Evolutionary conservation across 2,797 vertebrate genomes (phyloP), one percentile per base, ranked within the genome.

Genomic region (Diplodus puntazzo): DNA sequence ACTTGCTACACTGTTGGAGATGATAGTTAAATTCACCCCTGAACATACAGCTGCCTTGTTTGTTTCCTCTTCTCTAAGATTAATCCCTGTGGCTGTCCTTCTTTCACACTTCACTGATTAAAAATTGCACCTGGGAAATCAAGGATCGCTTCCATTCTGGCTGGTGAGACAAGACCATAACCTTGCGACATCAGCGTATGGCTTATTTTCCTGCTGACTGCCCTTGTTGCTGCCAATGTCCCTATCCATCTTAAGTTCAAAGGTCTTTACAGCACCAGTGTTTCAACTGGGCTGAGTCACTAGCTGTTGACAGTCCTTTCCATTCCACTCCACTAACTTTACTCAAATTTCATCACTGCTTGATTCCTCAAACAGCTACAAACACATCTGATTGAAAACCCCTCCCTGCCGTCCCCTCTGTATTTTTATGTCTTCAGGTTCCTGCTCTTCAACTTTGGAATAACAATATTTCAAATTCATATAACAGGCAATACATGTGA

Each of bases 111-210:
- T 80, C 80, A 81, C 49, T 89, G 90, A 90, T 93, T 92, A 87
- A 75, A 88, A 86, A 84, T 75, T 79, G 67, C 88, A 80, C 27
- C 86, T 70, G 90, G 87, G 89, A 93, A 93, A 92, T 94, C 82
- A 87, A 88, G 82, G 76, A 79, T 89, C 50, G 55, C 39, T 66
- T 71, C 55, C 49, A 69, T 60, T 58, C 77, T 71, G 79, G 69
- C 77, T 71, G 69, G 53, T 75, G 70, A 79, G 75, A 77, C 60
- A 45, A 74, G 74, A 77, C 25, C 8, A 60, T 57, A 82, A 80
- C 71, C 71, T 69, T 81, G 65, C 65, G 72, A 82, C 59, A 50
- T 54, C 46, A 64, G 77, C 34, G 70, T 54, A 69, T 49, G 81
- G 72, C 76, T 75, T 64, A 72, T 80, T 89, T 89, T 86, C 77